A percentile compares a stretch with the other conserved stretches of the same genome.
Conservation (phyloP, 2,797 vertebrate genomes). For the Gallinago solitaria region DNA sequence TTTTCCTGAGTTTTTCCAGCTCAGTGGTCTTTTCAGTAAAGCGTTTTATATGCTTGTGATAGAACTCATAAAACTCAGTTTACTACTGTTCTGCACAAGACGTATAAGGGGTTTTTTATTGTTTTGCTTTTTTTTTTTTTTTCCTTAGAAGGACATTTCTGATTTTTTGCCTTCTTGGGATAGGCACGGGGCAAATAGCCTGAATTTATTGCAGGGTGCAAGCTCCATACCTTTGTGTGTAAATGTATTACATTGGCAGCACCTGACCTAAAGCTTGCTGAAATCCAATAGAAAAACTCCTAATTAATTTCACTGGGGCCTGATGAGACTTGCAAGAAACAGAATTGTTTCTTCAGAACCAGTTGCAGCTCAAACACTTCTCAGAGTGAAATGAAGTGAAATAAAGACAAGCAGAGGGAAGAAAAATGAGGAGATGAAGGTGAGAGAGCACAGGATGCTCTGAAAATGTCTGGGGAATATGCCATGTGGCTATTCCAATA, state of each 20-base stretch:
- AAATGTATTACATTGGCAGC: background rate
- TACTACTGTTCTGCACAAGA: constrained; percentile 76
- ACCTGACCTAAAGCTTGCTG: background rate
- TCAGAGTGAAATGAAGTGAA: background rate
- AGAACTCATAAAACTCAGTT: constrained; percentile 73
- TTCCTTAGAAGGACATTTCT: constrained; percentile 41
- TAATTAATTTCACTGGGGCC: background rate
- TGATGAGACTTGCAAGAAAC: background rate
- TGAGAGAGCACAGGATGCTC: background rate
- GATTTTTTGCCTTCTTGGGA: constrained; percentile 17
- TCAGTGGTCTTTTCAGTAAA: constrained; percentile 77
- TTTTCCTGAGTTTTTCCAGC: constrained; percentile 78
- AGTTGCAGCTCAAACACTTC: background rate
- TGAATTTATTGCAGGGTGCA: background rate
- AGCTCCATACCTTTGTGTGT: background rate
- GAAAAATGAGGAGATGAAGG: background rate
- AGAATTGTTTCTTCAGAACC: background rate
- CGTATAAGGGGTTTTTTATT: constrained; percentile 5
- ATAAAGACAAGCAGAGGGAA: background rate
- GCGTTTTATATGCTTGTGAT: constrained; percentile 79
- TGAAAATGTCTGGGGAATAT: background rate
- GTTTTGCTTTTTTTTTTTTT: background rate
- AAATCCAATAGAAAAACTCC: background rate
- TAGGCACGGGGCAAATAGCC: background rate
- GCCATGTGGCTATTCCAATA: background rate